phyloP scores from a whole-genome alignment of 2,113 vertebrate species.

The Setophaga coronata region DNA sequence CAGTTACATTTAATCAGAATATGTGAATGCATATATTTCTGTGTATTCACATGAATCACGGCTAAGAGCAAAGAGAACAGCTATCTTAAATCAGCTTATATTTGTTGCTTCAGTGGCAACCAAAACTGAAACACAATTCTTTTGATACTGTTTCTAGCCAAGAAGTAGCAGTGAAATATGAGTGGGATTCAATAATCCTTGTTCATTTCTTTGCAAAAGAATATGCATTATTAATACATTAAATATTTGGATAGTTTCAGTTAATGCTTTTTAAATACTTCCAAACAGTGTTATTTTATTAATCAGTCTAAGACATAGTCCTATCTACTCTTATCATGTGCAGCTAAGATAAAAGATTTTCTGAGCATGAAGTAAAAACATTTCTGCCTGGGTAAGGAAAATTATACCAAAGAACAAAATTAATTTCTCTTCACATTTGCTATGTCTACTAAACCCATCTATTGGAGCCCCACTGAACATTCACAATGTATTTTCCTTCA shows the following conservation, averaged over 20 bases:
- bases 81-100: not conserved
- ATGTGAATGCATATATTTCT: not conserved
- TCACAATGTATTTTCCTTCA: not conserved
- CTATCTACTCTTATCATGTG: not conserved
- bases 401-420: not conserved
- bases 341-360: not conserved
- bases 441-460: not conserved
- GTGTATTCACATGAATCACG: not conserved
- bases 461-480: not conserved
- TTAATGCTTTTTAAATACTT: not conserved
- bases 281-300: not conserved
- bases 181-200: not conserved
- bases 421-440: not conserved
- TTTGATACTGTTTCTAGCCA: not conserved
- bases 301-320: not conserved
- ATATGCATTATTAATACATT: not conserved
- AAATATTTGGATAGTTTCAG: not conserved
- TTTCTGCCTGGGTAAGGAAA: not conserved
- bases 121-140: not conserved
- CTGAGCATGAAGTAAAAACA: not conserved
- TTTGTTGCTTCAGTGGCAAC: not conserved
- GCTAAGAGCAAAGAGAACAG: not conserved
- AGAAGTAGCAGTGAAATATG: not conserved
- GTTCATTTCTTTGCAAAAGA: not conserved
- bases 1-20: not conserved